These are phyloP conservation scores for Dromas ardeola DNA, from an alignment of 2,113 vertebrate species.

Conservation along the genomic window DNA sequence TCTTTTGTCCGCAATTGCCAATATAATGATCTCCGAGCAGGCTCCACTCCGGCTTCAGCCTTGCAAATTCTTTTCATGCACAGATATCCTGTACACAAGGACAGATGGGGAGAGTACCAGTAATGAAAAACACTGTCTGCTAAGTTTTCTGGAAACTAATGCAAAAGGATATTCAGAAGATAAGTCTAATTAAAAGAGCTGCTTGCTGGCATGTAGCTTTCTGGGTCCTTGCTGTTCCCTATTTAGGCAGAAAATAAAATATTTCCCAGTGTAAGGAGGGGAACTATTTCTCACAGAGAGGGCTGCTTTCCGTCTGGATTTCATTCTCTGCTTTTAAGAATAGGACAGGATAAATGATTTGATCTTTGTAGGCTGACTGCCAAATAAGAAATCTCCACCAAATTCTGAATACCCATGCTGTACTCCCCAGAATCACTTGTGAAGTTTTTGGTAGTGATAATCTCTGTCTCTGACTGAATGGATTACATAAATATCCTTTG, in stretches of 20 bases:
- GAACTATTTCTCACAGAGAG: neutral
- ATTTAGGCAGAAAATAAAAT: constrained; percentile 7
- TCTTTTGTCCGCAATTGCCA: neutral
- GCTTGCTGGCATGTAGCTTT: neutral
- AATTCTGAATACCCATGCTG: neutral
- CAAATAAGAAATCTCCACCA: neutral
- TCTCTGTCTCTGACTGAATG: neutral
- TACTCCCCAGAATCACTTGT: neutral
- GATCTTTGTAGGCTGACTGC: neutral
- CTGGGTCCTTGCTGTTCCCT: neutral
- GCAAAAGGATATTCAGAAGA: neutral
- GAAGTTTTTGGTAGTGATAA: neutral
- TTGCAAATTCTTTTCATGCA: neutral
- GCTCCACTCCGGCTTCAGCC: neutral
- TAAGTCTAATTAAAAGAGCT: constrained; percentile 22
- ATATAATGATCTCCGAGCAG: neutral
- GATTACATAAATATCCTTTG: neutral
- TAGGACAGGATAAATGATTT: neutral
- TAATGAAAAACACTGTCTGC: constrained; percentile 9
- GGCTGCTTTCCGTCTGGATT: neutral
- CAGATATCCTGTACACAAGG: neutral
- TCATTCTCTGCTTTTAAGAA: constrained; percentile 5
- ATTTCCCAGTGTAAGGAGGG: neutral
- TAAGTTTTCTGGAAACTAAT: constrained; percentile 46
- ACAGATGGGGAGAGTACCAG: constrained; percentile 7